Conservation (phyloP, 2,113 vertebrate genomes). For the Sclerurus mexicanus region DNA sequence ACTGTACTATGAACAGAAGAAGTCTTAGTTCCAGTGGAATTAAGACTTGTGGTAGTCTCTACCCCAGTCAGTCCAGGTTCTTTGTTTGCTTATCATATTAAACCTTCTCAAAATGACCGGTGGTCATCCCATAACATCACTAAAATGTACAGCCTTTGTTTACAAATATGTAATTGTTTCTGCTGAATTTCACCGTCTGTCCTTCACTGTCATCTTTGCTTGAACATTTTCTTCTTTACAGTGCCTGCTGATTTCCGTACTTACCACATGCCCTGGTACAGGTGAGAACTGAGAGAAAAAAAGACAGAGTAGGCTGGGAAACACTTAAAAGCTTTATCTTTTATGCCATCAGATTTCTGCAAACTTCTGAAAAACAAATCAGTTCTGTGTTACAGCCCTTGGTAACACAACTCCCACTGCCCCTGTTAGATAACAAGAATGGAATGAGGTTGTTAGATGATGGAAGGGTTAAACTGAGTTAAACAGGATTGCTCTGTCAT, state of each 20-base stretch:
- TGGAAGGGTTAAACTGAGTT: not conserved
- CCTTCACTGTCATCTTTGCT: not conserved
- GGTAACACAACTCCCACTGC: not conserved
- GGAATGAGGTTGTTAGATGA: not conserved
- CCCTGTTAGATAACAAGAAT: not conserved
- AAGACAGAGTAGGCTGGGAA: not conserved
- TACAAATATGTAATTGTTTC: not conserved
- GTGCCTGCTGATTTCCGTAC: not conserved
- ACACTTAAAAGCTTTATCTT: not conserved
- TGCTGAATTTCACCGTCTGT: not conserved
- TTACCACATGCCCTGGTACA: not conserved
- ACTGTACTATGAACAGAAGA: not conserved
- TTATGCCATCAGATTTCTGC: not conserved
- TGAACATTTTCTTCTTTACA: not conserved
- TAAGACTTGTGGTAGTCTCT: not conserved
- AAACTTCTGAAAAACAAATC: not conserved
- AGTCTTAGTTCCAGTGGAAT: not conserved
- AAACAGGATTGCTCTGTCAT: not conserved
- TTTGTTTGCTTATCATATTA: not conserved
- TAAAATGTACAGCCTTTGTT: not conserved
- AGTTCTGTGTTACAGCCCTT: not conserved
- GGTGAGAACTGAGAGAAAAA: not conserved
- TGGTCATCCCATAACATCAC: not conserved
- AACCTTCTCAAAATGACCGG: not conserved
- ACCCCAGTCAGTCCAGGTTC: fast-evolving